Percentiles rank a stretch among this genome's conserved stretches.
phyloP scores from a whole-genome alignment of 2,888 invertebrate genomes.

The Vandiemenella viatica region DNA sequence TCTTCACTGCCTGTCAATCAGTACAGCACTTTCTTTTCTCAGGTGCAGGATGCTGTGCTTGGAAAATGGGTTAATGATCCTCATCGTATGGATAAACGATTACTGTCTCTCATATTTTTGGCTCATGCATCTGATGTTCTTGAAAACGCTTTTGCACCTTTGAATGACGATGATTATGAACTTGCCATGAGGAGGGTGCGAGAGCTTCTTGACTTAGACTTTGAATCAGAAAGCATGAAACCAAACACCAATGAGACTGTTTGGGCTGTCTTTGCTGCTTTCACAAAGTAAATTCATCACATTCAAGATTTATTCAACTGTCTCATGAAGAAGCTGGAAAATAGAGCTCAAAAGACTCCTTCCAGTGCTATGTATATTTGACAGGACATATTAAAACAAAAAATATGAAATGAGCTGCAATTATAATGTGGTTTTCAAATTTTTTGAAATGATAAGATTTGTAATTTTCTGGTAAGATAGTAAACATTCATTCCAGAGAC shows the following conservation, averaged over 20 bases:
- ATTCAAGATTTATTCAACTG: too few species aligned
- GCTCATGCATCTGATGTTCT: constrained; percentile 97
- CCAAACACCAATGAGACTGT: constrained; percentile 82
- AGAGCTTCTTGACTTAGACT: constrained; percentile 88
- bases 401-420: too few species aligned
- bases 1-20: too few species aligned
- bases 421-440: too few species aligned
- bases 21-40: constrained; percentile 15
- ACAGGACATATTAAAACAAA: too few species aligned
- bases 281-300: constrained; percentile 85
- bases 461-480: too few species aligned
- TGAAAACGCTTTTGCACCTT: constrained; percentile 97
- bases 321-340: too few species aligned
- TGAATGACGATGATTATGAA: constrained; percentile 95
- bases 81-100: constrained; percentile 90
- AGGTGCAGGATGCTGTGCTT: constrained; percentile 95
- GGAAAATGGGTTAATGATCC: constrained; percentile 95
- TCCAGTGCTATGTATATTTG: too few species aligned
- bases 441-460: too few species aligned
- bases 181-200: constrained; percentile 94
- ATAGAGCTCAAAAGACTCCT: too few species aligned
- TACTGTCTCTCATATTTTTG: constrained; percentile 82
- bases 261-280: constrained; percentile 98
- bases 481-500: too few species aligned
- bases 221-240: constrained; percentile 89